Base-by-base conservation (phyloP, 2,797 vertebrate species). In the Harpagifer antarcticus region DNA sequence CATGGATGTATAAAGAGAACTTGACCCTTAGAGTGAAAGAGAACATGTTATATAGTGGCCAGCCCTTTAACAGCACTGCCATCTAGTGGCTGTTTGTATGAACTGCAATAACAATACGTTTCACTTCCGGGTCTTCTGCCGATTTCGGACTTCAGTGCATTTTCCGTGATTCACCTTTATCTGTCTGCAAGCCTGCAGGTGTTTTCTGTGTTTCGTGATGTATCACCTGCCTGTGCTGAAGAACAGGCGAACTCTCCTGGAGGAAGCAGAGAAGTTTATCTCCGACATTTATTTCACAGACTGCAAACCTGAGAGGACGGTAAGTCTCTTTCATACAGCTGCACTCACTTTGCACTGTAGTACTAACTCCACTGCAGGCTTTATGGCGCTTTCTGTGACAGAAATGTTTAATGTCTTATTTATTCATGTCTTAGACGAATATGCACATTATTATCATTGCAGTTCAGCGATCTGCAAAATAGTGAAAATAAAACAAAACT, bases 301-400 rank as follows among this genome's bases (percentile, higher is more conserved):
- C 93, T 97, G 96, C 87, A 99, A n/a, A 99, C 71, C 96, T 99
- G 56, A 93, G 95, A 83, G 97, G 98, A 93, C 96, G 96, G 98
- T 99, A 92, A 77, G 3, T 31, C 45, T 3, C 10, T 2, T 7
- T 3, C 43, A n/a, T 9, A 4, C 45, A 45, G 9, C 43, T 72
- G 62, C 37, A 54, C 13, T 19, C 27, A 40, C 20, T n/a, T 2
- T 14, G 0, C 27, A 31, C 14, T 33, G 17, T 14, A n/a, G n/a
- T 9, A n/a, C 13, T n/a, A n/a, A n/a, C n/a, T 44, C 14, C 56
- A 52, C 33, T 37, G 31, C 1, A 7, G 14, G 53, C 2, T 27
- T 27, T 7, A 37, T 2, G 8, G 33, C 8, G 33, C 1, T 37
- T 37, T 37, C 33, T 7, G 33, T 37, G 33, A 37, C 6, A 33